Conservation (phyloP, 2,113 vertebrate genomes). For the Gymnobelideus leadbeateri region DNA sequence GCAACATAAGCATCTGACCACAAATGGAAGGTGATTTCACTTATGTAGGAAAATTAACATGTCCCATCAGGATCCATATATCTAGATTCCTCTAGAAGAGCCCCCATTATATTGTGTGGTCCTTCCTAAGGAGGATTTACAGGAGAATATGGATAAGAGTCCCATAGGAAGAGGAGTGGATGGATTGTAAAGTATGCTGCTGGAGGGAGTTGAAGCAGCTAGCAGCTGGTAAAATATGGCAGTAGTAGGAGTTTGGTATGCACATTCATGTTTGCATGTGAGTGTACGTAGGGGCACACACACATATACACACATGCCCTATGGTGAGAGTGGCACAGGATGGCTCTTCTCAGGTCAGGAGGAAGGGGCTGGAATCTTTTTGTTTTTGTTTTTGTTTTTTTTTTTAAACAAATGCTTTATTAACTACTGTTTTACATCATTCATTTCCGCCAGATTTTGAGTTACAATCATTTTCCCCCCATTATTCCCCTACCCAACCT, state of each 20-base stretch:
- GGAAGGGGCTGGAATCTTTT: neutral
- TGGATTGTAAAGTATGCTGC: neutral
- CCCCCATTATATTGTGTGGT: neutral
- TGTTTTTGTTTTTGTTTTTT: too few species aligned
- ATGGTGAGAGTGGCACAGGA: neutral
- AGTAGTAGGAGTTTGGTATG: neutral
- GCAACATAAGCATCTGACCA: neutral
- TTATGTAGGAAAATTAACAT: neutral
- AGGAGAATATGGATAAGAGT: neutral
- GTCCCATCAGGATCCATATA: neutral
- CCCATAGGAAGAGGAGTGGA: neutral
- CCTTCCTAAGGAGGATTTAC: neutral
- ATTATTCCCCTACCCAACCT: too few species aligned
- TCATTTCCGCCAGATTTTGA: too few species aligned
- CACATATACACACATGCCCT: neutral
- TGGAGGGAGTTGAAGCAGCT: neutral
- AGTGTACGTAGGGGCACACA: fast-evolving
- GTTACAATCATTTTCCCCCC: too few species aligned
- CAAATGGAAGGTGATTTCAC: neutral
- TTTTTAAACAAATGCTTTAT: too few species aligned
- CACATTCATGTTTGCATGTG: neutral
- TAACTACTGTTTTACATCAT: too few species aligned
- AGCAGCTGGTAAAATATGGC: neutral
- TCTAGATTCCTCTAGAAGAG: neutral
- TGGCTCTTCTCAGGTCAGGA: neutral